A percentile compares a stretch with the other conserved stretches of the same genome.
Conservation (phyloP, 2,888 invertebrate species). For the Colletes collaris region DNA sequence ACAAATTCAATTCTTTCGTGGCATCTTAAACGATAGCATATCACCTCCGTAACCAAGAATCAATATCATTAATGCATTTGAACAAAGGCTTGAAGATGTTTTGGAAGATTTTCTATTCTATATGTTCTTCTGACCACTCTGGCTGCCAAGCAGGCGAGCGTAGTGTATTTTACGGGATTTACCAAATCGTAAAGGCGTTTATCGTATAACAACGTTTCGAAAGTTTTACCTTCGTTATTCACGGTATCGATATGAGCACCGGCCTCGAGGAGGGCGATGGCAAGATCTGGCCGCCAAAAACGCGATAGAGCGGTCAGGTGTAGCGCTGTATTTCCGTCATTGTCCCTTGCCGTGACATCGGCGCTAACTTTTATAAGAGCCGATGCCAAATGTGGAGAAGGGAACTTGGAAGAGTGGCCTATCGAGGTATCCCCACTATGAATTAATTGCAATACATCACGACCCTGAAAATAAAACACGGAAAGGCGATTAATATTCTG, state of each 20-base stretch:
- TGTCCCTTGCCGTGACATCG: conserved; percentile 90
- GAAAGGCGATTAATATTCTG: neutral
- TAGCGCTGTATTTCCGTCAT: conserved; percentile 93
- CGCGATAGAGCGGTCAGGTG: conserved; percentile 91
- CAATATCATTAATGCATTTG: conserved; percentile 70
- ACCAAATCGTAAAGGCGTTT: conserved; percentile 88
- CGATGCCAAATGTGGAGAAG: conserved; percentile 88
- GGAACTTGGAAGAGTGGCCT: conserved; percentile 88
- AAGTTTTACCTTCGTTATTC: conserved; percentile 90
- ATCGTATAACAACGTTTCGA: conserved; percentile 87
- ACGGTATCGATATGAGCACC: conserved; percentile 94
- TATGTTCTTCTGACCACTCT: conserved; percentile 86
- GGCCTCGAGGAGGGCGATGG: conserved; percentile 88
- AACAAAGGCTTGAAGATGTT: conserved; percentile 75
- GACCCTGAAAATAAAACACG: conserved; percentile 84
- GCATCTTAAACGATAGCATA: conserved; percentile 19
- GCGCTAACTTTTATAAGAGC: conserved; percentile 93
- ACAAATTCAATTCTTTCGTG: conserved; percentile 32
- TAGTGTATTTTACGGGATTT: conserved; percentile 91
- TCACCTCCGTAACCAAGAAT: neutral
- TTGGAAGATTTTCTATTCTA: conserved; percentile 69
- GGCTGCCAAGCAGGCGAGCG: conserved; percentile 94
- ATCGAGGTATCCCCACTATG: conserved; percentile 90
- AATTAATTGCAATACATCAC: conserved; percentile 92
- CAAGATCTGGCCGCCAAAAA: conserved; percentile 86